Evolutionary conservation across 2,888 invertebrate genomes (phyloP).

Genomic region (Tipula vernalis): DNA sequence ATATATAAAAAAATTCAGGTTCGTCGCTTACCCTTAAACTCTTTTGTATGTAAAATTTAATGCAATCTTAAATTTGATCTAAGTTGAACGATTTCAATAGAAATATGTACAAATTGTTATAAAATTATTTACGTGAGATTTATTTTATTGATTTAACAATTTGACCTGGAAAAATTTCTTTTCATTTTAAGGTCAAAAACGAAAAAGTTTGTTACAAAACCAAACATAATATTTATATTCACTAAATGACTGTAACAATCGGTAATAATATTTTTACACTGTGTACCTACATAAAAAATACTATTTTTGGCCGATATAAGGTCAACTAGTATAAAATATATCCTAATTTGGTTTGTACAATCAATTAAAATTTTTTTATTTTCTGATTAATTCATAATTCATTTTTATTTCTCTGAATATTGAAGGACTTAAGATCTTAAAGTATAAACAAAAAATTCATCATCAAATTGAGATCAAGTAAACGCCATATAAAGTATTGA

Average conservation of each 20-base stretch:
- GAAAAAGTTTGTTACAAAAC: neutral
- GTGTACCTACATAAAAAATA: neutral
- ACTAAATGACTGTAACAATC: too few relatives aligned
- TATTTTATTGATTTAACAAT: neutral
- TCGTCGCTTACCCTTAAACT: neutral
- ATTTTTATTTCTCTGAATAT: neutral
- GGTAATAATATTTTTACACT: too few relatives aligned
- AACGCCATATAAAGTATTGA: neutral
- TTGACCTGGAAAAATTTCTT: neutral
- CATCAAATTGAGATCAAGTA: conserved; percentile 4
- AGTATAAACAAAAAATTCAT: neutral
- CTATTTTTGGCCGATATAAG: neutral
- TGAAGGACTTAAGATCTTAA: neutral
- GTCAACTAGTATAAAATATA: neutral
- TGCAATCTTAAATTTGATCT: too few relatives aligned
- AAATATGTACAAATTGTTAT: neutral
- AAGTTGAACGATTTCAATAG: neutral
- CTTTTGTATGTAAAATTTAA: neutral
- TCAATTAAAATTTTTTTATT: neutral
- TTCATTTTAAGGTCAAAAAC: neutral
- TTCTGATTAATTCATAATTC: neutral
- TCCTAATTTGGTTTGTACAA: neutral
- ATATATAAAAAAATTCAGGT: neutral
- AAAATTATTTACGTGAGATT: neutral
- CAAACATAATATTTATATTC: neutral